Evolutionary conservation across 2,888 invertebrate genomes (phyloP).

Genomic region (Nomada goodeniana): DNA sequence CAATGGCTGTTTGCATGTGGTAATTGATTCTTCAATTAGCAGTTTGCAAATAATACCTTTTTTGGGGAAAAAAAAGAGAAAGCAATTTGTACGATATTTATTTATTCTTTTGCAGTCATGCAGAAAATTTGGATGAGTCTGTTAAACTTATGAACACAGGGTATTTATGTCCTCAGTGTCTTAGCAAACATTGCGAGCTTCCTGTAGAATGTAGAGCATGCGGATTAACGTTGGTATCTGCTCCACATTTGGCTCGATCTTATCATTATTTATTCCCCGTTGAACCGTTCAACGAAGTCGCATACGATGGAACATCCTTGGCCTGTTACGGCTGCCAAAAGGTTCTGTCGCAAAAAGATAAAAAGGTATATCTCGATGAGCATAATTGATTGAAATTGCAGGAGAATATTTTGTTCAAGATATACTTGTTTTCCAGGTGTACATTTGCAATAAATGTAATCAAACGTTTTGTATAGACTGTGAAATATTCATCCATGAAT

Average conservation of each 20-base stretch:
- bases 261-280: conserved; percentile 99
- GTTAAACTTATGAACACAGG: conserved; percentile 91
- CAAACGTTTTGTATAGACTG: conserved; percentile 97
- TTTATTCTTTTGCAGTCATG: conserved; percentile 87
- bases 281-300: conserved; percentile 91
- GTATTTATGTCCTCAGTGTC: conserved; percentile 97
- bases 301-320: conserved; percentile 86
- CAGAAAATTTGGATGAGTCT: conserved; percentile 90
- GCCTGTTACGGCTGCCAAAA: conserved; percentile 92
- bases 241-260: conserved; percentile 98
- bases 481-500: conserved; percentile 96
- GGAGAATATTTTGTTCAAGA: conserved; percentile 54
- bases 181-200: conserved; percentile 98
- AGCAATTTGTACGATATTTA: not conserved
- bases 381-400: not conserved
- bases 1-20: conserved; percentile 97
- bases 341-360: conserved; percentile 88
- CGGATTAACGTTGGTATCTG: conserved; percentile 97
- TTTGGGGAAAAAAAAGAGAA: not conserved
- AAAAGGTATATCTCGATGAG: conserved; percentile 86
- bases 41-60: not conserved
- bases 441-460: conserved; percentile 91
- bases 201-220: conserved; percentile 99
- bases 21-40: conserved; percentile 82
- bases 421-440: conserved; percentile 86